phyloP scores from a whole-genome alignment of 2,113 vertebrate genomes.

The Carlito syrichta region DNA sequence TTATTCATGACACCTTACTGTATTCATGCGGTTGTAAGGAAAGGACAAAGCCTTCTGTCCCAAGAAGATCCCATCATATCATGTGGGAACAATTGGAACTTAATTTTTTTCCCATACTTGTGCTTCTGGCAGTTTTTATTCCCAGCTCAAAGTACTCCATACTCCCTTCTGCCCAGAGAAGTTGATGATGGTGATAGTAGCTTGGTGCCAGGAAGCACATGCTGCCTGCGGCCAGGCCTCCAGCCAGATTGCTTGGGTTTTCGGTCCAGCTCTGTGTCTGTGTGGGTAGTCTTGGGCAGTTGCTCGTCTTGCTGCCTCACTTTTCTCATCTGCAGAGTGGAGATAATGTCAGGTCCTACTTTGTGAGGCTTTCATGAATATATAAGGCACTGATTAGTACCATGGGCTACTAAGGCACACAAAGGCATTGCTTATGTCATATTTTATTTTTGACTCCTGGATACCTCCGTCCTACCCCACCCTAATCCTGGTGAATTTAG shows the following conservation, averaged over 20 bases:
- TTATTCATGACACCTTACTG: neutral
- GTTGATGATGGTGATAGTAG: neutral
- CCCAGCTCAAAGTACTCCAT: neutral
- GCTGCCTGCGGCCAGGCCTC: neutral
- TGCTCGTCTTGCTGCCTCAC: neutral
- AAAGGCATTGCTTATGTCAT: neutral
- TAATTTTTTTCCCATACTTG: neutral
- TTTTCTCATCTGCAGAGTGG: neutral
- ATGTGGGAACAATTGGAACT: neutral
- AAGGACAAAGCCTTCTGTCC: neutral
- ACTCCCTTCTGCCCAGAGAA: neutral
- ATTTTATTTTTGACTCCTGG: neutral
- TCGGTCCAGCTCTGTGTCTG: neutral
- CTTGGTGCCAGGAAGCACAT: accelerated
- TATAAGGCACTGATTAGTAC: neutral
- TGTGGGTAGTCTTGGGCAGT: neutral
- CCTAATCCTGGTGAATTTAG: neutral
- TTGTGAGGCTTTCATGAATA: neutral
- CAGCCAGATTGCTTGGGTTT: neutral
- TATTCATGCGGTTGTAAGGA: neutral
- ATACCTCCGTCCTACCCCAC: too few relatives aligned
- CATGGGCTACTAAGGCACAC: neutral
- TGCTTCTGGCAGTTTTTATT: neutral
- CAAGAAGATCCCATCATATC: neutral
- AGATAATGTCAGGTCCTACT: neutral